phyloP scores from a whole-genome alignment of 23 tunicate genomes.

The Halocynthia roretzi region DNA sequence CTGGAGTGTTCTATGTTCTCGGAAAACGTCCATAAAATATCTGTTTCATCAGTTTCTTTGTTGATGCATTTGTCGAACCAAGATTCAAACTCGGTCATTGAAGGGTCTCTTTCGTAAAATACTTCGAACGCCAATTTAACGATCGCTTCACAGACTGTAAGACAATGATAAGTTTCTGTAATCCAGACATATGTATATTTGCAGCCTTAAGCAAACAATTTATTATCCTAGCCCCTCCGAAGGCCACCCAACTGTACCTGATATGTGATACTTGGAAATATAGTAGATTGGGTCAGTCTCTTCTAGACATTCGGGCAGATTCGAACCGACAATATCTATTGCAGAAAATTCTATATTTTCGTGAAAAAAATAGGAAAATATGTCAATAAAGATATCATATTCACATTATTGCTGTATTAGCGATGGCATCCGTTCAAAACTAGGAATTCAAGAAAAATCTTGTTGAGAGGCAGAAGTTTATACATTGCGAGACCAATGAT shows the following conservation, averaged over 20 bases:
- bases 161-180: background rate
- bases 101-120: constrained; percentile 8
- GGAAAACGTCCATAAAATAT: constrained; percentile 20
- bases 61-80: constrained; percentile 19
- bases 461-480: too few relatives aligned
- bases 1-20: constrained; percentile 10
- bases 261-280: constrained; percentile 21
- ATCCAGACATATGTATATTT: background rate
- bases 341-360: too few relatives aligned
- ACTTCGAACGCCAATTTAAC: constrained; percentile 18
- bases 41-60: constrained; percentile 14
- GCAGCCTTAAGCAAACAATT: background rate
- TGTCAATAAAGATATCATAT: too few relatives aligned
- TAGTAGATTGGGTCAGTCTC: constrained; percentile 27
- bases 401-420: too few relatives aligned
- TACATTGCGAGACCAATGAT: too few relatives aligned
- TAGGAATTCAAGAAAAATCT: too few relatives aligned
- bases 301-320: constrained; percentile 12
- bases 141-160: constrained; percentile 9
- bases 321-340: too few relatives aligned
- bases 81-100: constrained; percentile 3
- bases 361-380: too few relatives aligned
- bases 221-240: background rate
- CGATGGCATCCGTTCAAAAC: too few relatives aligned
- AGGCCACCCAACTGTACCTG: background rate